Conservation (phyloP, 2,113 vertebrate genomes). For the Passer montanus region DNA sequence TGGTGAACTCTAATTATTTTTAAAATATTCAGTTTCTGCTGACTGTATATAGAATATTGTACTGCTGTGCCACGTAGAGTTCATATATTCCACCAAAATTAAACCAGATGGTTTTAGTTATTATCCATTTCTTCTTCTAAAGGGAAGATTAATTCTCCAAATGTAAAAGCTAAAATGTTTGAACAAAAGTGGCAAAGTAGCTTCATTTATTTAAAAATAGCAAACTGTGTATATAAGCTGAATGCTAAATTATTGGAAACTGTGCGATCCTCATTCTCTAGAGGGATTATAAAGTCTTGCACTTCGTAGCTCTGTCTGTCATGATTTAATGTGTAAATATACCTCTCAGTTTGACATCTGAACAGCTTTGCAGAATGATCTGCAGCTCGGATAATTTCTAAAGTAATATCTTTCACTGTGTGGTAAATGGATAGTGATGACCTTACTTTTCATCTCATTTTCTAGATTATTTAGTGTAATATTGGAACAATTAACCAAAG, state of each 20-base stretch:
- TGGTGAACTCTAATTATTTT: neutral
- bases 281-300: neutral
- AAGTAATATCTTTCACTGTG: neutral
- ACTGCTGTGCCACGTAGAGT: neutral
- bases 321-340: neutral
- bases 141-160: neutral
- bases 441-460: constrained; percentile 51
- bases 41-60: neutral
- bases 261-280: neutral
- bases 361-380: neutral
- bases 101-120: neutral
- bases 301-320: neutral
- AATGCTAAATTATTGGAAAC: neutral
- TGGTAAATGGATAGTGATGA: constrained; percentile 36
- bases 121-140: neutral
- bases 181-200: neutral
- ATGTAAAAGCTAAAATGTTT: neutral
- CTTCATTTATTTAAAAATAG: constrained; percentile 24
- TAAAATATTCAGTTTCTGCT: neutral
- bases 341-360: neutral
- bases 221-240: neutral
- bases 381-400: constrained; percentile 6
- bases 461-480: constrained; percentile 98
- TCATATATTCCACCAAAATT: neutral
- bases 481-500: constrained; percentile 98